phyloP scores from a whole-genome alignment of 2,113 vertebrate species.

The Columba livia region DNA sequence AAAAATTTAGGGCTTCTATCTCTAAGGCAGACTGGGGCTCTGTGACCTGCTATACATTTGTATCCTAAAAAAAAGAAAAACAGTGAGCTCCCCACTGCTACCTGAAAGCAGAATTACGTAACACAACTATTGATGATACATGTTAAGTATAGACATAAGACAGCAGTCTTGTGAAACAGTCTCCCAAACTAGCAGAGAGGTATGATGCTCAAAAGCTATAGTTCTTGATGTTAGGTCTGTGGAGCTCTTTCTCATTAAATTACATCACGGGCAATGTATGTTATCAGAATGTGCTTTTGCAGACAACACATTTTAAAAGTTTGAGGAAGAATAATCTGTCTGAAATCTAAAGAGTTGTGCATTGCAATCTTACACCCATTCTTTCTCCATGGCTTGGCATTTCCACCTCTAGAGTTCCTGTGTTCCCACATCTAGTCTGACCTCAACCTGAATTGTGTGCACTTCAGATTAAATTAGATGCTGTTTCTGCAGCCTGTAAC shows the following conservation, averaged over 20 bases:
- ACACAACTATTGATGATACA: neutral
- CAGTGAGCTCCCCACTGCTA: neutral
- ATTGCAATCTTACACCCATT: accelerated
- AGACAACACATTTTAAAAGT: neutral
- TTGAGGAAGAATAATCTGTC: neutral
- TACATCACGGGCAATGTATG: neutral
- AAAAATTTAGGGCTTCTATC: neutral
- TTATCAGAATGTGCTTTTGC: neutral
- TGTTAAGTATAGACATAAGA: neutral
- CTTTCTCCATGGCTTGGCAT: neutral
- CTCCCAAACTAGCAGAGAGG: neutral
- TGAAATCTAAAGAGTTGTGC: neutral
- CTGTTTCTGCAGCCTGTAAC: constrained; percentile 11
- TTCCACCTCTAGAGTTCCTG: constrained; percentile 18
- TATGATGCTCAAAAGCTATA: neutral
- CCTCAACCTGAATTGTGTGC: neutral
- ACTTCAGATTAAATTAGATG: constrained; percentile 47
- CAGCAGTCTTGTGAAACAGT: neutral
- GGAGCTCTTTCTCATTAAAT: neutral
- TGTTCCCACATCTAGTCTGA: neutral
- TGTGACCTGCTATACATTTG: neutral
- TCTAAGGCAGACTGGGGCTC: neutral
- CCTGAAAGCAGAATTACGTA: neutral
- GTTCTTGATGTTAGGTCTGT: neutral
- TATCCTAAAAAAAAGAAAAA: neutral